Evolutionary conservation across 2,797 vertebrate species (phyloP).

Genomic region (Clarias laeviceps): DNA sequence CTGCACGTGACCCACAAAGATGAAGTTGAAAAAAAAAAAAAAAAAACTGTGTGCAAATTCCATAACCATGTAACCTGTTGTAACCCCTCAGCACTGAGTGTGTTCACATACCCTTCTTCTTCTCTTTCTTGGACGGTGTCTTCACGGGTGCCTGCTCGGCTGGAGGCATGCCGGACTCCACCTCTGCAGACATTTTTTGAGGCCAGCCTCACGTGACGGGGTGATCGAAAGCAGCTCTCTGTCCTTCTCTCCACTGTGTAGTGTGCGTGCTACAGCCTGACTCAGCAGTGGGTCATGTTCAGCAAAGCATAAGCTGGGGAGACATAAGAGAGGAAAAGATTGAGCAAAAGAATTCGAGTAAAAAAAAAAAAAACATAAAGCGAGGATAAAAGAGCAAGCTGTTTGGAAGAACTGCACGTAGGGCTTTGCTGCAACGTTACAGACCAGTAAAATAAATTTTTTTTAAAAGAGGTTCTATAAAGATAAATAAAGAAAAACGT

Average conservation of each 20-base stretch:
- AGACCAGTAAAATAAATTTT: background rate
- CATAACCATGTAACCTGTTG: constrained; percentile 1
- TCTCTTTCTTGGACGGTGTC: constrained; percentile 80
- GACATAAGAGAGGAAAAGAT: constrained; percentile 26
- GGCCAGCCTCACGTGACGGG: constrained; percentile 56
- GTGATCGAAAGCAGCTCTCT: constrained; percentile 46
- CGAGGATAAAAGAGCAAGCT: background rate
- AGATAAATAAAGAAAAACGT: too few relatives aligned
- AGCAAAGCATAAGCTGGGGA: constrained; percentile 47
- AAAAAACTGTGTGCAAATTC: background rate
- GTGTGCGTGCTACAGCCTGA: constrained; percentile 45
- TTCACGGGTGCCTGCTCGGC: constrained; percentile 69
- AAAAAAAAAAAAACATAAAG: background rate
- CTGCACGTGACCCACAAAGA: background rate
- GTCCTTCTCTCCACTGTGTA: constrained; percentile 39
- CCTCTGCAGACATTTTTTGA: constrained; percentile 80
- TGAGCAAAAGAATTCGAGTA: constrained; percentile 18
- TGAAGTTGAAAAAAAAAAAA: constrained; percentile 19
- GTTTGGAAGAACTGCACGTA: background rate
- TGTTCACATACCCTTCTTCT: constrained; percentile 79
- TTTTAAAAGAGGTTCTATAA: too few relatives aligned
- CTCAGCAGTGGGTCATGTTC: constrained; percentile 56
- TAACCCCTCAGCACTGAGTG: background rate
- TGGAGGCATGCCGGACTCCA: constrained; percentile 69
- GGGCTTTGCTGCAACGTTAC: background rate